These are phyloP conservation scores for Pseudomyrmex gracilis DNA, from an alignment of 1,140 invertebrate genomes.

Conservation along the genomic window DNA sequence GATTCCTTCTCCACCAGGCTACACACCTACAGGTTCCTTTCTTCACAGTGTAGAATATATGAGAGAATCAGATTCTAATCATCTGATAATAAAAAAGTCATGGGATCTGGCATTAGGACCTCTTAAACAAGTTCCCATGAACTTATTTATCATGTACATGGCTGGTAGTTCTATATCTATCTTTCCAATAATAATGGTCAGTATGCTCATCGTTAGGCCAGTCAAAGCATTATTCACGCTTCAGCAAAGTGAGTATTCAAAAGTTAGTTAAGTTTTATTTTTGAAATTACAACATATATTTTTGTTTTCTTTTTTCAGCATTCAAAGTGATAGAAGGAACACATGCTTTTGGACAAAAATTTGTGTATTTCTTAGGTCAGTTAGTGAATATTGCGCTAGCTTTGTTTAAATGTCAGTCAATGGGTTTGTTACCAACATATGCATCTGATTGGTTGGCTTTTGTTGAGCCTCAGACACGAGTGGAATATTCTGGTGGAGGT, in stretches of 20 bases:
- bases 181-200: conserved; percentile 99
- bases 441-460: conserved; percentile 99
- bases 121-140: conserved; percentile 99
- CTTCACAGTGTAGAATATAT: conserved; percentile 91
- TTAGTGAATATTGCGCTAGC: conserved; percentile 96
- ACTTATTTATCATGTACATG: conserved; percentile 99
- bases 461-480: conserved; percentile 94
- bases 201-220: conserved; percentile 98
- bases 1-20: conserved; percentile 93
- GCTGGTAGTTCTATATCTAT: conserved; percentile 99
- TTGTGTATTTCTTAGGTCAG: conserved; percentile 98
- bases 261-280: not conserved
- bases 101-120: conserved; percentile 99
- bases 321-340: conserved; percentile 99
- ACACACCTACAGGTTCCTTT: conserved; percentile 89
- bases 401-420: conserved; percentile 99
- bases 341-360: conserved; percentile 95
- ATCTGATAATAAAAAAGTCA: conserved; percentile 96
- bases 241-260: conserved; percentile 89
- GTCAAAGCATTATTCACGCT: conserved; percentile 97
- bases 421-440: conserved; percentile 99
- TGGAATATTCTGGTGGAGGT: conserved; percentile 96
- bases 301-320: conserved; percentile 85
- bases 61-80: conserved; percentile 91
- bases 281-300: not conserved